Evolutionary conservation across 2,113 vertebrate species (phyloP), one percentile per base, ranked within the genome.

Genomic region (Oryzias celebensis): DNA sequence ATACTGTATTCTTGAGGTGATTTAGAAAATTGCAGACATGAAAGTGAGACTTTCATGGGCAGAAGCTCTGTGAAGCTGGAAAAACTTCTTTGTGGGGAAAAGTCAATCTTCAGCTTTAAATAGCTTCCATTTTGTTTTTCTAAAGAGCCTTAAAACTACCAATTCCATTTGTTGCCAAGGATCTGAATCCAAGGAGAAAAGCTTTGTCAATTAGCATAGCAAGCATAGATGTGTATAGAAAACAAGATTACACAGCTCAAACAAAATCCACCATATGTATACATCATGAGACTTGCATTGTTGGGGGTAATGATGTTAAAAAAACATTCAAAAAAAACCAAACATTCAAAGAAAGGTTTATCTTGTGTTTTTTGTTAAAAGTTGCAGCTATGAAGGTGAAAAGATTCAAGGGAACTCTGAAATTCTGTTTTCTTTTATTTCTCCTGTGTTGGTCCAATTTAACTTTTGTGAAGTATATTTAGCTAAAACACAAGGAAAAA

Each of bases 71-170:
- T 0, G 15, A 6, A 58, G 61, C 5, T 26, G 57, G 47, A 15
- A 14, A 61, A 24, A 51, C 60, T 67, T 72, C 44, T 55, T 14
- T 41, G 15, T 20, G 14, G 3, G 12, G 23, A 43, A 23, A 18
- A 26, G 17, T 24, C 22, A 20, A 1, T n/a, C n/a, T 8, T 2
- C 46, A 62, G 16, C 10, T 61, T 72, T 26, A 43, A 53, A 59
- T 45, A 57, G 23, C 51, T 28, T 16, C 50, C 24, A 47, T 28
- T 20, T 47, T 22, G 65, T 66, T 14, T 56, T 60, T 60, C 74
- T 6, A 80, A 68, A 74, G 46, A 82, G 78, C 76, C 83, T 79
- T 86, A 79, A 77, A 76, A 78, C 41, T 58, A 80, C 55, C 23
- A 62, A 66, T 68, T 65, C 48, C 55, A 12, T 62, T 50, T 53